Base-by-base conservation (phyloP, 92 coral and sea anemone genomes). In the Bergia puertoricense region DNA sequence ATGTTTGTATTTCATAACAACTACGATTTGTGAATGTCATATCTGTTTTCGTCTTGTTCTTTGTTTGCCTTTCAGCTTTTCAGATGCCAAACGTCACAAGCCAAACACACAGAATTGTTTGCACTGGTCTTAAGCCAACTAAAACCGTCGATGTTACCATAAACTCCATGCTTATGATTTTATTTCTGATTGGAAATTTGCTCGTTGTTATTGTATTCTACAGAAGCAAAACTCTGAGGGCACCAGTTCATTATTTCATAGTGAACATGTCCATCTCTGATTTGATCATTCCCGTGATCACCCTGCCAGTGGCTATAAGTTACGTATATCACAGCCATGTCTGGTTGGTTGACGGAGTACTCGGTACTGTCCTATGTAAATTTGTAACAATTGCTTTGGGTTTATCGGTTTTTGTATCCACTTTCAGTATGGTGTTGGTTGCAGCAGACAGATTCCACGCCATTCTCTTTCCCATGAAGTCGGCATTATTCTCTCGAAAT, bases 181-280 rank as follows among this genome's bases (percentile, higher is more conserved):
- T 18, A 6, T 75, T 50, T 6, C 45, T 75, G n/a, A 75, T 9
- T 75, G 79, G 79, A 39, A 75, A 75, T 39, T 9, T 75, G 18
- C 38, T 75, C 3, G 46, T 75, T 37, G n/a, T 75, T 2, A 51
- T 2, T 1, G 46, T 10, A 39, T 38, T 75, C 46, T 75, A 30
- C 79, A 41, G 51, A 43, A 75, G 41, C 79, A 39, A 75, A 40
- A 2, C 41, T 5, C 22, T 75, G 30, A 75, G 79, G 41, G 41
- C 54, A 14, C 22, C 79, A 2, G 51, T 75, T 1, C 44, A 75
- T 9, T 40, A 8, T 75, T 75, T 75, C 10, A 75, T 75, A 38
- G n/a, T 75, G 46, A 75, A 75, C 30, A 75, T 75, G 79, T 50
- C 79, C 6, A 42, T 75, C 3, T 75, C 79, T 13, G 79, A 75